A percentile compares a stretch with the other conserved stretches of the same genome.
phyloP scores from a whole-genome alignment of 1,140 invertebrate species.

The Metopolophium dirhodum region DNA sequence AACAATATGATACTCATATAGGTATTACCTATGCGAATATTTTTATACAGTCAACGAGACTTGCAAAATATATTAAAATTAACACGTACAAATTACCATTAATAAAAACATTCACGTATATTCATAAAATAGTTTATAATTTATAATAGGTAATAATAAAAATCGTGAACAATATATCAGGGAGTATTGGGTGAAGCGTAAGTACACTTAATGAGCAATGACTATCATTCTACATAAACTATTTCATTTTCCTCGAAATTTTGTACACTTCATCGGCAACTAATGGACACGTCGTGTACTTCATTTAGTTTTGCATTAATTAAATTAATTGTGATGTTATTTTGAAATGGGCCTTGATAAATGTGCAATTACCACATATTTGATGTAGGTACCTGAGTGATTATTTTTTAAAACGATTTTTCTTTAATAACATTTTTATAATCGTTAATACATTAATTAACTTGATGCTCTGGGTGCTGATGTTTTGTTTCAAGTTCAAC shows the following conservation, averaged over 20 bases:
- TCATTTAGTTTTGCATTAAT: neutral
- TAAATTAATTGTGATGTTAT: neutral
- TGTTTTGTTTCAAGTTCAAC: neutral
- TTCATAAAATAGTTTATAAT: neutral
- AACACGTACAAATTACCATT: neutral
- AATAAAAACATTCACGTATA: neutral
- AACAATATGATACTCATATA: neutral
- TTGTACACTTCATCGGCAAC: neutral
- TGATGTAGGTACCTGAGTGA: neutral
- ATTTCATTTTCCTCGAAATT: neutral
- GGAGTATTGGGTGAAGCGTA: neutral
- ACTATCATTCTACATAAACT: neutral
- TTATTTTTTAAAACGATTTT: neutral
- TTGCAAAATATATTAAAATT: neutral
- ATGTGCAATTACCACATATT: neutral
- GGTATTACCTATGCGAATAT: neutral
- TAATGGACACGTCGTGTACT: neutral
- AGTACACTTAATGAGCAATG: neutral
- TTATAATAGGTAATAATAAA: neutral
- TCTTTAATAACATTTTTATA: neutral
- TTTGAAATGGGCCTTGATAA: neutral
- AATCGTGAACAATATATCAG: neutral
- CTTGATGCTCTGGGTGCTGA: neutral
- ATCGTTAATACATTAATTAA: neutral
- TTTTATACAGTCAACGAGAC: neutral